Evolutionary conservation across 1,140 invertebrate genomes (phyloP).

Genomic region (Elymnias hypermnestra): DNA sequence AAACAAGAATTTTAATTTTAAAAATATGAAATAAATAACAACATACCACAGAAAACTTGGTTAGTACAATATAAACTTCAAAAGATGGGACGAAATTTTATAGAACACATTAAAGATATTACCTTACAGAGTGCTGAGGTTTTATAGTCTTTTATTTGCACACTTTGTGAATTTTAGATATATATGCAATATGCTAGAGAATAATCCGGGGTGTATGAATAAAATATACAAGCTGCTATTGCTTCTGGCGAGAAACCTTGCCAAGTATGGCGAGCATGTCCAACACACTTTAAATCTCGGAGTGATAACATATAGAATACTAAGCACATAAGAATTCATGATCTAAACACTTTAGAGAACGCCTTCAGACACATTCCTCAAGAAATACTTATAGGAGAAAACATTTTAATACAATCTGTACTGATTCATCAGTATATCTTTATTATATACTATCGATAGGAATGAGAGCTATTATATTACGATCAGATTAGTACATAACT

Average conservation of each 20-base stretch:
- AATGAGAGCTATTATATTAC: too few species aligned
- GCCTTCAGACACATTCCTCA: too few species aligned
- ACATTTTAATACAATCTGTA: too few species aligned
- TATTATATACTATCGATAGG: too few species aligned
- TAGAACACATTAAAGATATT: slow-evolving; percentile 10
- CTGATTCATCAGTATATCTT: too few species aligned
- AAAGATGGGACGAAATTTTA: not conserved
- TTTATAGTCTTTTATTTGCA: slow-evolving; percentile 11
- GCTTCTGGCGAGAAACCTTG: slow-evolving; percentile 14
- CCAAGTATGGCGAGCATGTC: slow-evolving; percentile 19
- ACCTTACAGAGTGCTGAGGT: slow-evolving; percentile 11
- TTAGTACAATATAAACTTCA: not conserved
- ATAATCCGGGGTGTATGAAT: slow-evolving; percentile 33
- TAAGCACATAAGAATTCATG: not conserved
- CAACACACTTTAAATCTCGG: slow-evolving; percentile 1
- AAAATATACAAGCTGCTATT: slow-evolving; percentile 35
- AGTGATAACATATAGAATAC: not conserved
- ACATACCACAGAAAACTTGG: not conserved
- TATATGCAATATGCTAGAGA: slow-evolving; percentile 26
- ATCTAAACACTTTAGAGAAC: not conserved
- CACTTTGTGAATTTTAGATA: slow-evolving; percentile 4
- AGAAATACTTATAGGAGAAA: too few species aligned
- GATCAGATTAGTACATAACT: too few species aligned
- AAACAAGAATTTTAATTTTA: too few species aligned
- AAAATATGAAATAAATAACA: too few species aligned